Conservation (phyloP, 2,797 vertebrate species). For the Hozukius guyotensis region DNA sequence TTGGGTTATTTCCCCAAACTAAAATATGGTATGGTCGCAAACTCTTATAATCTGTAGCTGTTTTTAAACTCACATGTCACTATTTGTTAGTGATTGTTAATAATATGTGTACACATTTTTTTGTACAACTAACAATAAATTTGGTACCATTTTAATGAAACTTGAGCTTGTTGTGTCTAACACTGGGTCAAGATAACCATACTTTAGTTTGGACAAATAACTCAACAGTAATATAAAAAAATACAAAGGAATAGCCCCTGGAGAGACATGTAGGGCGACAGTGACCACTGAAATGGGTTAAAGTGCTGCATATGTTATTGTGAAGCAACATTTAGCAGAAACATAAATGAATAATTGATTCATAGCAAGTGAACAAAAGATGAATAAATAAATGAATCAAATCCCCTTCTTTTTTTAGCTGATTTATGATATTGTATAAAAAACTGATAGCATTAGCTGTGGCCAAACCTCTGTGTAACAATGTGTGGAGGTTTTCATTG, state of each 20-base stretch:
- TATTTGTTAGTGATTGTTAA: background rate
- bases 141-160: background rate
- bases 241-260: background rate
- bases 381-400: conserved; percentile 45
- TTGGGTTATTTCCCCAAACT: background rate
- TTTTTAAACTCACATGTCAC: background rate
- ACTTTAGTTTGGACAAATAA: background rate
- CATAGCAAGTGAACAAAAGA: conserved; percentile 36
- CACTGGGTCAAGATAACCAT: background rate
- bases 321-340: conserved; percentile 14
- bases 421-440: conserved; percentile 36
- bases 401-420: conserved; percentile 23
- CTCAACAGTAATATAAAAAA: background rate
- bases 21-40: background rate
- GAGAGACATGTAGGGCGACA: background rate
- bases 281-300: background rate
- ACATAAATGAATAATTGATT: conserved; percentile 19
- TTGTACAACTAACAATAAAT: background rate
- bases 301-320: background rate
- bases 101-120: background rate
- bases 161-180: background rate
- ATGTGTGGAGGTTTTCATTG: conserved; percentile 63
- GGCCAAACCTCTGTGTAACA: conserved; percentile 45
- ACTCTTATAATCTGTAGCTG: background rate
- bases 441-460: conserved; percentile 30